Conservation (phyloP, 2,113 vertebrate species). For the Cavia porcellus region DNA sequence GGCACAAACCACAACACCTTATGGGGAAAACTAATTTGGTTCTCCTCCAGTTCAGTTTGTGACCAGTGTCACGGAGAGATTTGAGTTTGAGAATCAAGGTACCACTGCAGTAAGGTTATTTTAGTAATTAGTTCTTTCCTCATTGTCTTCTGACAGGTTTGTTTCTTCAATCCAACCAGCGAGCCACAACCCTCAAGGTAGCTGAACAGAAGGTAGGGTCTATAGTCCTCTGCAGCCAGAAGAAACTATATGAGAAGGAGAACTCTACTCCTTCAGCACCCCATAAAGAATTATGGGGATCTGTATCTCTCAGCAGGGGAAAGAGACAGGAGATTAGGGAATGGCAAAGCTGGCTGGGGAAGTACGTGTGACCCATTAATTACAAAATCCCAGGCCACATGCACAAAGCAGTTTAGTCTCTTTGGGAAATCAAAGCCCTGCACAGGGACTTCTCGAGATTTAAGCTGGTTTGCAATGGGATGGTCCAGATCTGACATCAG, state of each 20-base stretch:
- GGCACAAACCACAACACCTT: neutral
- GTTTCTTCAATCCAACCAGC: neutral
- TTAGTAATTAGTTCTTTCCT: neutral
- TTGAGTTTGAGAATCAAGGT: neutral
- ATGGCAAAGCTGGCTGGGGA: neutral
- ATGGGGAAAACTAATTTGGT: neutral
- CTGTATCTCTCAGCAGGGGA: neutral
- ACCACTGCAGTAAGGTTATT: neutral
- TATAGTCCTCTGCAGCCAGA: neutral
- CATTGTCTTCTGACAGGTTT: neutral
- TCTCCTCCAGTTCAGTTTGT: neutral
- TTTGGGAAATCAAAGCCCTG: too few relatives aligned
- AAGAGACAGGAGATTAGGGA: neutral
- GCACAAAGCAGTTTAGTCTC: neutral
- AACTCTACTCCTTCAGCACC: neutral
- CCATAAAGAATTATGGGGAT: neutral
- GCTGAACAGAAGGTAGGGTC: neutral
- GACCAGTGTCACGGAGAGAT: neutral
- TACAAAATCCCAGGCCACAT: neutral
- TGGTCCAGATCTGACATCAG: neutral
- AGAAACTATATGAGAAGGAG: neutral
- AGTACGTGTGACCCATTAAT: neutral
- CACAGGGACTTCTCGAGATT: neutral
- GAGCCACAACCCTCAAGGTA: neutral
- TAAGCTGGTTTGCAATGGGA: neutral